These are phyloP conservation scores for Otocyon megalotis DNA, from an alignment of 2,113 vertebrate genomes.

Conservation along the genomic window DNA sequence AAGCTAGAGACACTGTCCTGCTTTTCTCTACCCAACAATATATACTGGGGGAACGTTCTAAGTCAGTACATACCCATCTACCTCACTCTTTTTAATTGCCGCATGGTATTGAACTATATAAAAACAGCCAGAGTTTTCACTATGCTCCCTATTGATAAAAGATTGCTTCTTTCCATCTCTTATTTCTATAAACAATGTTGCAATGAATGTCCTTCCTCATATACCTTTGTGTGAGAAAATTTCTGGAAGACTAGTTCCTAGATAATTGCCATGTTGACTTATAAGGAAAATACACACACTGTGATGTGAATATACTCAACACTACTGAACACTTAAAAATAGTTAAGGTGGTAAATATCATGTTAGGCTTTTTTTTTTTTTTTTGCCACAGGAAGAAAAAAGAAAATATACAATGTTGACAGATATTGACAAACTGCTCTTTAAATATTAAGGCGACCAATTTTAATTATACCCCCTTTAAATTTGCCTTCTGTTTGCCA, in stretches of 20 bases:
- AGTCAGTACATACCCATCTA: neutral
- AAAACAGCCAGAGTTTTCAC: neutral
- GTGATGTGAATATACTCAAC: neutral
- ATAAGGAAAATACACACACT: neutral
- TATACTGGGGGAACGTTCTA: neutral
- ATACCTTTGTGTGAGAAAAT: conserved; percentile 26
- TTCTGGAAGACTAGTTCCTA: conserved; percentile 39
- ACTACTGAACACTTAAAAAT: neutral
- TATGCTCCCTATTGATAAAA: conserved; percentile 13
- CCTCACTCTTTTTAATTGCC: neutral
- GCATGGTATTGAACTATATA: neutral
- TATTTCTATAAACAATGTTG: neutral
- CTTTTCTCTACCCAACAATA: neutral
- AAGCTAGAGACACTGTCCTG: neutral
- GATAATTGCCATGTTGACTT: neutral
- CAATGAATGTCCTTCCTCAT: neutral
- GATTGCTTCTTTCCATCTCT: neutral
- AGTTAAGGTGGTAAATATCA: neutral
- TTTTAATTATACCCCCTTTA: conserved; percentile 11
- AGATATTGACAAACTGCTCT: neutral
- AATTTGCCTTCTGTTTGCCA: conserved; percentile 23
- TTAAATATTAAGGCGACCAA: conserved; percentile 30
- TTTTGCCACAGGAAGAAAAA: neutral
- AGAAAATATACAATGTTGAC: conserved; percentile 16
- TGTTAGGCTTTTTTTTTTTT: neutral